phyloP scores from a whole-genome alignment of 2,888 invertebrate genomes.

The Ceratothoa steindachneri region DNA sequence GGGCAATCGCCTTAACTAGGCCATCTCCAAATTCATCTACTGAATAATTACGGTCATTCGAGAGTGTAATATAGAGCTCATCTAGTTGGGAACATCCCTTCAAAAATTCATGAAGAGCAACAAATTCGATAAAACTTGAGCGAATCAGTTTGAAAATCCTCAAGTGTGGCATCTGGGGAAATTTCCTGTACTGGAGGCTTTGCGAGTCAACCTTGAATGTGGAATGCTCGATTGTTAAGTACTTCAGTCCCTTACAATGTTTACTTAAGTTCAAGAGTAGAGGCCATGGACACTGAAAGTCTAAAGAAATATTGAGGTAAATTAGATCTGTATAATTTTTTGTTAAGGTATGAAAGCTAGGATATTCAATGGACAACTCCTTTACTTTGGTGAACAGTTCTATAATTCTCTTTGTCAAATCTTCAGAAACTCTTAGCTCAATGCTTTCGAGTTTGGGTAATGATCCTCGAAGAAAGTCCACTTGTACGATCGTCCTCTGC shows the following conservation, averaged over 20 bases:
- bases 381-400: slow-evolving; percentile 17
- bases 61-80: slow-evolving; percentile 23
- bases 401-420: slow-evolving; percentile 15
- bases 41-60: slow-evolving; percentile 39
- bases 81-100: slow-evolving; percentile 25
- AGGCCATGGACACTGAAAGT: slow-evolving; percentile 39
- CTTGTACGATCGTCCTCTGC: slow-evolving; percentile 26
- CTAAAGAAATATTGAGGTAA: slow-evolving; percentile 34
- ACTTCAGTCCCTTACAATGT: slow-evolving; percentile 17
- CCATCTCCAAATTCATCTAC: slow-evolving; percentile 39
- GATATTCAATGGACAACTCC: slow-evolving; percentile 22
- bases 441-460: slow-evolving; percentile 25
- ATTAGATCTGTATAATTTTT: slow-evolving; percentile 25
- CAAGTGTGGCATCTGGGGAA: slow-evolving; percentile 20
- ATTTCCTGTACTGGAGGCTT: slow-evolving; percentile 8
- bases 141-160: slow-evolving; percentile 30
- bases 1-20: slow-evolving; percentile 18
- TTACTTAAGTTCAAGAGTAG: slow-evolving; percentile 27
- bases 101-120: slow-evolving; percentile 25
- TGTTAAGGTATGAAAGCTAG: slow-evolving; percentile 23
- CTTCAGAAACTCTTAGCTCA: slow-evolving; percentile 27
- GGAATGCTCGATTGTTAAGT: slow-evolving; percentile 32
- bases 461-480: slow-evolving; percentile 18
- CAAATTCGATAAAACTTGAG: slow-evolving; percentile 43
- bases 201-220: slow-evolving; percentile 33